phyloP scores from a whole-genome alignment of 1,140 invertebrate genomes.

The Phenacoccus solenopsis region DNA sequence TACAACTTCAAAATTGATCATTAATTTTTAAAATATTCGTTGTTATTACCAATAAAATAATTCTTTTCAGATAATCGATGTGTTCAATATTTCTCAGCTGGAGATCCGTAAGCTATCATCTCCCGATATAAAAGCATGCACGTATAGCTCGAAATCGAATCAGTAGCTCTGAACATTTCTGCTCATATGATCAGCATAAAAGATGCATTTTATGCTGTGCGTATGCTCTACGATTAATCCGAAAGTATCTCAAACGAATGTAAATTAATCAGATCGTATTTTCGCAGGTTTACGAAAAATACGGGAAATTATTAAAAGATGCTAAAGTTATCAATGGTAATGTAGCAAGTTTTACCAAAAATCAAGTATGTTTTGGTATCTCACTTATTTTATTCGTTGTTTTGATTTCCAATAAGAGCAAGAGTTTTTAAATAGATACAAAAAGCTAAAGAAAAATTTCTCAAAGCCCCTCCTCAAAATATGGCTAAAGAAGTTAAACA shows the following conservation, averaged over 20 bases:
- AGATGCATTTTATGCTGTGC: not conserved
- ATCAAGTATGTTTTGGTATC: not conserved
- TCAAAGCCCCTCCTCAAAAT: not conserved
- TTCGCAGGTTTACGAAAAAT: conserved; percentile 8
- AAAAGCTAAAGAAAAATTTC: not conserved
- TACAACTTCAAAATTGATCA: not conserved
- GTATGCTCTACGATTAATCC: not conserved
- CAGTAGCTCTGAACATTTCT: not conserved
- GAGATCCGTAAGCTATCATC: not conserved
- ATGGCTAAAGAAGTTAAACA: not conserved
- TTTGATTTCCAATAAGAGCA: not conserved
- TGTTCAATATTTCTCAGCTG: not conserved
- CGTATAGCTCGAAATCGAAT: not conserved
- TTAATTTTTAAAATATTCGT: not conserved
- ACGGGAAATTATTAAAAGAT: conserved; percentile 1
- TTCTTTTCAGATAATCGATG: not conserved
- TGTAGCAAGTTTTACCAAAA: not conserved
- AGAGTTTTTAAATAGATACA: not conserved
- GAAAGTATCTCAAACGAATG: not conserved
- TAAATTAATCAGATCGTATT: not conserved
- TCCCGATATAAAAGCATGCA: not conserved
- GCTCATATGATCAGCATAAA: not conserved
- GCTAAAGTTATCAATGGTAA: conserved; percentile 1
- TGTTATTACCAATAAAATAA: not conserved
- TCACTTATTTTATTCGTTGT: too few species aligned